Evolutionary conservation across 2,797 vertebrate species (phyloP).

Genomic region (Manis crassicaudata): DNA sequence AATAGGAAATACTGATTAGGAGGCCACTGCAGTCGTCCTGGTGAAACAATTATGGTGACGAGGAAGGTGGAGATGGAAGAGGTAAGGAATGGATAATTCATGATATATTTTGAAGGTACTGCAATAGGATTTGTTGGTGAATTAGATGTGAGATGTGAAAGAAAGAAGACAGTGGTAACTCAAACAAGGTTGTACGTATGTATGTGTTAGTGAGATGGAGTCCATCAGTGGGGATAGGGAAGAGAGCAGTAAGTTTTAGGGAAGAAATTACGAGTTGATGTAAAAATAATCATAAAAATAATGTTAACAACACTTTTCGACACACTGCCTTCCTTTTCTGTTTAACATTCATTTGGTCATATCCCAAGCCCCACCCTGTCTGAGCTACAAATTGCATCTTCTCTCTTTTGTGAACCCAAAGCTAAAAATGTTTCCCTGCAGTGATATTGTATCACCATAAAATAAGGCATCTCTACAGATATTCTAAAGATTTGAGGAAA

Average conservation of each 20-base stretch:
- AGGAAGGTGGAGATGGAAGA: background rate
- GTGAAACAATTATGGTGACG: background rate
- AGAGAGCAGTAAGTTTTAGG: background rate
- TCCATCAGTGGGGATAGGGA: accelerated
- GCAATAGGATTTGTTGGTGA: background rate
- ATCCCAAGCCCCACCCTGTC: background rate
- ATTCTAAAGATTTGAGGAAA: slow-evolving; percentile 40
- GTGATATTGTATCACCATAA: background rate
- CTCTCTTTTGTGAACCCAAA: slow-evolving; percentile 23
- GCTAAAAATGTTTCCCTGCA: background rate
- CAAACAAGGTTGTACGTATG: background rate
- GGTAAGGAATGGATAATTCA: background rate
- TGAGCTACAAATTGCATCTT: background rate
- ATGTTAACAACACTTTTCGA: background rate
- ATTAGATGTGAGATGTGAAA: background rate
- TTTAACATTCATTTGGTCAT: background rate
- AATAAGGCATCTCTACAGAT: background rate
- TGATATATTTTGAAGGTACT: background rate
- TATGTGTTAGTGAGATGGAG: background rate
- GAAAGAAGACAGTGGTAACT: background rate
- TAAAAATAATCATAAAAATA: slow-evolving; percentile 16
- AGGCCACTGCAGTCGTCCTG: background rate
- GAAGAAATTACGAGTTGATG: background rate
- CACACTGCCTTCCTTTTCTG: background rate
- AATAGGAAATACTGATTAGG: background rate